These are phyloP conservation scores for Adelosebastes latens DNA, from an alignment of 2,797 vertebrate genomes.

Conservation along the genomic window DNA sequence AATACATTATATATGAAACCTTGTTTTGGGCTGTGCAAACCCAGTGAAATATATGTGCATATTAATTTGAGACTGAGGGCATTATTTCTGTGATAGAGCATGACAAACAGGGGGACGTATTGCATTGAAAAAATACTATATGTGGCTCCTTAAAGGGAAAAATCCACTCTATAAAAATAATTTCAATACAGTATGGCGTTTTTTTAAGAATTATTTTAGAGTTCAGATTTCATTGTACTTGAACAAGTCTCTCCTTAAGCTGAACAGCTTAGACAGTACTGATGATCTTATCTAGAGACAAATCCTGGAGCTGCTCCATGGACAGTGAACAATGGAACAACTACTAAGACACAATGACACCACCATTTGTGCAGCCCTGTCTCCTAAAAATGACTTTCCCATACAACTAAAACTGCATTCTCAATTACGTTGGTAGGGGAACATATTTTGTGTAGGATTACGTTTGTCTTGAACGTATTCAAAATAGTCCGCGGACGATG, in stretches of 20 bases:
- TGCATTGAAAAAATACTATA: neutral
- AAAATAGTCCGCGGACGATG: accelerated
- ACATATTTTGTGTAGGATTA: too few relatives aligned
- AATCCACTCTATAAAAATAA: neutral
- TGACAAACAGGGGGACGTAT: neutral
- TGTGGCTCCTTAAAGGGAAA: neutral
- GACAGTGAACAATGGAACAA: neutral
- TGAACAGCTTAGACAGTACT: neutral
- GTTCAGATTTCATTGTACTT: neutral
- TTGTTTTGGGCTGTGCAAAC: neutral
- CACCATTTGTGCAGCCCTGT: neutral
- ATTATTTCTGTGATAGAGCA: conserved; percentile 6
- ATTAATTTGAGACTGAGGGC: conserved; percentile 17
- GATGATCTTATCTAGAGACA: neutral
- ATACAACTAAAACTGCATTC: too few relatives aligned
- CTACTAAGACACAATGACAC: neutral
- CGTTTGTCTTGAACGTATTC: too few relatives aligned
- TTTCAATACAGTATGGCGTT: accelerated
- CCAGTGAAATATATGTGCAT: conserved; percentile 21
- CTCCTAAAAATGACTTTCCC: too few relatives aligned
- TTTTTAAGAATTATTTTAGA: neutral
- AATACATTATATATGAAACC: conserved; percentile 2
- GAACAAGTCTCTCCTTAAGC: neutral
- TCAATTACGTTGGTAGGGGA: too few relatives aligned
- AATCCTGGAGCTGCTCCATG: neutral